Conservation (phyloP, 2,113 vertebrate genomes). For the Melanostigma gelatinosum region DNA sequence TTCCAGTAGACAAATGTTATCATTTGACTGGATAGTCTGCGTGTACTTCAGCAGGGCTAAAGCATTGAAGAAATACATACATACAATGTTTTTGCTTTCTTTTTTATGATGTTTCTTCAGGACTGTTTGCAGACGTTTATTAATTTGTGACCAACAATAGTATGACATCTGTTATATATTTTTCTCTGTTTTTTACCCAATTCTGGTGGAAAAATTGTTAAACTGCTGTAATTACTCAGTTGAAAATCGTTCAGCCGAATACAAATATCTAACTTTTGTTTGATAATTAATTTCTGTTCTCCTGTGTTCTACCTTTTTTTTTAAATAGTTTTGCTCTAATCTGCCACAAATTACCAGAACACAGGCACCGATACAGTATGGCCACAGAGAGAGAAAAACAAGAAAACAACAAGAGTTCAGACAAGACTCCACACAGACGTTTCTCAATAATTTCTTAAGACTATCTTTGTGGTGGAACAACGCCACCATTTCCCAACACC, state of each 20-base stretch:
- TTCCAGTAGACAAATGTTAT: background rate
- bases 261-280: background rate
- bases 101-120: background rate
- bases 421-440: background rate
- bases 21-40: background rate
- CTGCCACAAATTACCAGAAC: background rate
- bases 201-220: too few species aligned
- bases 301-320: background rate
- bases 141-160: background rate
- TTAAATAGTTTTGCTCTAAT: background rate
- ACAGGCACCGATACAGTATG: background rate
- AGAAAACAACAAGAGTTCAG: background rate
- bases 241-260: background rate
- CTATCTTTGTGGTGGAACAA: background rate
- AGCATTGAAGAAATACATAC: background rate
- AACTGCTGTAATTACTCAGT: background rate
- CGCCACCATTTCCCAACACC: background rate
- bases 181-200: background rate
- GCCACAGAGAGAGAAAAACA: background rate
- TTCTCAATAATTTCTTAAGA: conserved; percentile 14
- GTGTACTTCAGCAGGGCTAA: background rate
- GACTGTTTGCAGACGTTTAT: background rate
- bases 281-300: background rate
- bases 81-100: background rate
- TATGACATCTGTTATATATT: background rate